Percentiles rank a stretch among this genome's conserved stretches.
These are phyloP conservation scores for Thamnophis elegans DNA, from an alignment of 2,797 vertebrate species.

Conservation along the genomic window DNA sequence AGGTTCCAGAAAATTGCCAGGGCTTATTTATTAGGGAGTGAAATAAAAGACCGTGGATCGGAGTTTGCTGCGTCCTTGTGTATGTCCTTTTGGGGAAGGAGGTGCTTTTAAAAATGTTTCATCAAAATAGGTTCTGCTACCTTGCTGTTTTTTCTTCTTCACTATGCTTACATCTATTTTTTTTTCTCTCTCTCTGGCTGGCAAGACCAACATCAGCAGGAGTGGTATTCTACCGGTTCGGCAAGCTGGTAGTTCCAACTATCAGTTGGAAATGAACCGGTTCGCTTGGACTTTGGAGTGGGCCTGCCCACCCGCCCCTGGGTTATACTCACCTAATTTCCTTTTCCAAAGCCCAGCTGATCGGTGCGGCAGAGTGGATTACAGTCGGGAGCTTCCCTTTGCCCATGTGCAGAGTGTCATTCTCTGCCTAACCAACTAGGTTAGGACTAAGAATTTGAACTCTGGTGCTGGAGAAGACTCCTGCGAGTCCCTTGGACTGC, in stretches of 20 bases:
- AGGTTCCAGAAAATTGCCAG: not conserved
- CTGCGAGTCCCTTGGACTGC: too few species aligned
- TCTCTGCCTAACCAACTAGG: not conserved
- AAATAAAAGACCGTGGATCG: slow-evolving; percentile 36
- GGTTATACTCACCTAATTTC: too few species aligned
- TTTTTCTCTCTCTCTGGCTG: not conserved
- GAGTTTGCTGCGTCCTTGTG: not conserved
- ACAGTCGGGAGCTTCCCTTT: not conserved
- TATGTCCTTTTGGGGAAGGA: not conserved
- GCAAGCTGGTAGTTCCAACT: too few species aligned
- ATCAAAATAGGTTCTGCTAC: not conserved
- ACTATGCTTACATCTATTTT: not conserved
- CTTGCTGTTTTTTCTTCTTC: not conserved
- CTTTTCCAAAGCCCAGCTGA: too few species aligned
- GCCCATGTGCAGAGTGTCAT: not conserved
- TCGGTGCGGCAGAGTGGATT: too few species aligned
- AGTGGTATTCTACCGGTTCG: too few species aligned
- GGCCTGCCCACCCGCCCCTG: too few species aligned
- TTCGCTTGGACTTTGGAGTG: too few species aligned
- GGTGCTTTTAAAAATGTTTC: not conserved
- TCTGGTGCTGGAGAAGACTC: too few species aligned
- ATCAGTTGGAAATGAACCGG: too few species aligned
- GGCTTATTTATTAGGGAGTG: slow-evolving; percentile 29
- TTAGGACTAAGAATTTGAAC: not conserved
- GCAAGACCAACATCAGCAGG: not conserved